Evolutionary conservation across 92 coral and sea anemone species (phyloP), one percentile per base, ranked within the genome.

Genomic region (Zoanthus sociatus): DNA sequence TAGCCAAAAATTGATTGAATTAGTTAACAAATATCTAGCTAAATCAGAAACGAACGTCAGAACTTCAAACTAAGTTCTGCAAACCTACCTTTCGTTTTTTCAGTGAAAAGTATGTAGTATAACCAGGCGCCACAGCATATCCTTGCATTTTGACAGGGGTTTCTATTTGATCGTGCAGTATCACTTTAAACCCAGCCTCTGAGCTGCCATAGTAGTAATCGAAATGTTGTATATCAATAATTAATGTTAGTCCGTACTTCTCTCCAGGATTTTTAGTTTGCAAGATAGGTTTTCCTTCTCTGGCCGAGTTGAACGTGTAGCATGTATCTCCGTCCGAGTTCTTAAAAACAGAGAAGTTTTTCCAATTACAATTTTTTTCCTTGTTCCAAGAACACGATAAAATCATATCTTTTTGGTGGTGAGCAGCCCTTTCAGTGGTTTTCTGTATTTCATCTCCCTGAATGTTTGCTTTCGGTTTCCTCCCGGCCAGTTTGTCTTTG

Each of bases 111-210:
- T 94, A 94, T 12, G 98, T 92, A 14, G 94, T 94, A 20, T 93
- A 94, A 3, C 98, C 98, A 4, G 98, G 98, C 7, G 98, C 73
- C 7, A 94, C 95, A 2, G 95, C 92, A 21, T 91, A 87, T 3
- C 98, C 98, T 37, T 94, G 98, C 95, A 94, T 93, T 83, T 94
- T 94, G 6, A 91, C 95, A 1, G 98, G 98, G 0, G 98, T 91
- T 48, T 94, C 98, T 15, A 82, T 93, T 73, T 93, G 95, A 78
- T 94, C 98, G 83, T 94, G 98, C 54, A 94, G 73, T 73, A 94
- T 94, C 14, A 94, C 92, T 58, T 83, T 87, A 63, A 94, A 93
- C 3, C 98, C 98, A 30, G 98, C 98, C 53, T 83, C 93, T 33
- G 90, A 75, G 5, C 90, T 95, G 5, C 55, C 55, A 69, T 71